phyloP scores from a whole-genome alignment of 2,888 invertebrate species.

The Limnephilus marmoratus region DNA sequence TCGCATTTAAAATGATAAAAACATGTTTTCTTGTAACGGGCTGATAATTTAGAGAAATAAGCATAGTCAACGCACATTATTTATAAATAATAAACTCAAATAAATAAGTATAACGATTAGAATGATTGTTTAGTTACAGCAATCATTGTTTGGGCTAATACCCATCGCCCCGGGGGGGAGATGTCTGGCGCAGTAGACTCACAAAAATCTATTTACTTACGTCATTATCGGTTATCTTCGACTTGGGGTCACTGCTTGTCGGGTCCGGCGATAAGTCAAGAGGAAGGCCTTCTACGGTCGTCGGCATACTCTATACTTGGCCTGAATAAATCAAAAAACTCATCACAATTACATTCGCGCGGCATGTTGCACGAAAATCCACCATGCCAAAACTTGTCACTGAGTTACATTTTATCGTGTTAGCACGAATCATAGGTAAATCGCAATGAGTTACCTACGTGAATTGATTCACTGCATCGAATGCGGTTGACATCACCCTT shows the following conservation, averaged over 20 bases:
- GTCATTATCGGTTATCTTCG: slow-evolving; percentile 55
- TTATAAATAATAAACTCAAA: not conserved
- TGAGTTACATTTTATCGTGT: not conserved
- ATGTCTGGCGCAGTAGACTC: slow-evolving; percentile 34
- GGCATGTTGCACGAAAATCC: slow-evolving; percentile 23
- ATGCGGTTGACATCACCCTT: slow-evolving; percentile 6
- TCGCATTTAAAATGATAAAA: no score
- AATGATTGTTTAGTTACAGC: not conserved
- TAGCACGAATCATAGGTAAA: not conserved
- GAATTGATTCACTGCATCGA: not conserved
- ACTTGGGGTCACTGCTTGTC: slow-evolving; percentile 38
- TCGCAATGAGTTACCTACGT: slow-evolving; percentile 1
- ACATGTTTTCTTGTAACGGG: no score
- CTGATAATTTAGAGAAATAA: no score
- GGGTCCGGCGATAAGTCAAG: slow-evolving; percentile 57
- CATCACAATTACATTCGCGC: slow-evolving; percentile 3
- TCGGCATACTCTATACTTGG: slow-evolving; percentile 54
- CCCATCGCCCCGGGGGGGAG: slow-evolving; percentile 33
- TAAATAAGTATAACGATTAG: not conserved
- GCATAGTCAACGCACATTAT: not conserved
- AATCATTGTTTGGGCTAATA: slow-evolving; percentile 33
- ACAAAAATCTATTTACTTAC: slow-evolving; percentile 52
- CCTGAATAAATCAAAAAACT: slow-evolving; percentile 45
- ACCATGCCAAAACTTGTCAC: not conserved
- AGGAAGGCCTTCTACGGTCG: slow-evolving; percentile 55